These are phyloP conservation scores for Cataglyphis hispanica DNA, from an alignment of 1,140 invertebrate species.

Conservation along the genomic window DNA sequence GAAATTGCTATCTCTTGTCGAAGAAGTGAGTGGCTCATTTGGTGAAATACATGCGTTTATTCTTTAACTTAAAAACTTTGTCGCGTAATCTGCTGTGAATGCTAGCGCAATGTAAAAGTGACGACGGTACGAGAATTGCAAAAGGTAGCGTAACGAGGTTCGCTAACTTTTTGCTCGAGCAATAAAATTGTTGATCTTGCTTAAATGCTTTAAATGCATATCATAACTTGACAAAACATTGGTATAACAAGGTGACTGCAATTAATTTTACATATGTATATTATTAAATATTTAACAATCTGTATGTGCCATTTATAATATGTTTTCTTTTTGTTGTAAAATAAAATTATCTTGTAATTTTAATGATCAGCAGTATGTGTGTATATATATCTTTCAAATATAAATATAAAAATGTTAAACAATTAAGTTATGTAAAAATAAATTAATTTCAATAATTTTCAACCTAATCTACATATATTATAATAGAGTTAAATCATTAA, in stretches of 20 bases:
- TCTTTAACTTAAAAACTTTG: constrained; percentile 34
- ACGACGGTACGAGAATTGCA: constrained; percentile 50
- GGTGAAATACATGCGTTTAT: not conserved
- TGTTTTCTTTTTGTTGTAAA: not conserved
- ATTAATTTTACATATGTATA: constrained; percentile 44
- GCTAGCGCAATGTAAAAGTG: constrained; percentile 24
- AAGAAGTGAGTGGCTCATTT: constrained; percentile 26
- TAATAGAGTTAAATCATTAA: constrained; percentile 6
- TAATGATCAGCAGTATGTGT: no score
- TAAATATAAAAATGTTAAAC: not conserved
- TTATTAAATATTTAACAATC: not conserved
- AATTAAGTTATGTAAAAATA: constrained; percentile 9
- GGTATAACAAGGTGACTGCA: constrained; percentile 18
- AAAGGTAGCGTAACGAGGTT: constrained; percentile 51
- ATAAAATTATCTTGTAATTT: not conserved
- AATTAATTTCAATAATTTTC: not conserved
- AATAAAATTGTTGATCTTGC: constrained; percentile 54
- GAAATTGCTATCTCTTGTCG: not conserved
- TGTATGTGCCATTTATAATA: not conserved
- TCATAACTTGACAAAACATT: constrained; percentile 12
- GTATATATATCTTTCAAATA: not conserved
- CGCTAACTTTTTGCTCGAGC: constrained; percentile 35
- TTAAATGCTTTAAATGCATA: constrained; percentile 37
- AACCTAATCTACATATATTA: not conserved
- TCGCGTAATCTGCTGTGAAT: constrained; percentile 60